phyloP scores from a whole-genome alignment of 2,113 vertebrate species.

The Vicugna pacos region DNA sequence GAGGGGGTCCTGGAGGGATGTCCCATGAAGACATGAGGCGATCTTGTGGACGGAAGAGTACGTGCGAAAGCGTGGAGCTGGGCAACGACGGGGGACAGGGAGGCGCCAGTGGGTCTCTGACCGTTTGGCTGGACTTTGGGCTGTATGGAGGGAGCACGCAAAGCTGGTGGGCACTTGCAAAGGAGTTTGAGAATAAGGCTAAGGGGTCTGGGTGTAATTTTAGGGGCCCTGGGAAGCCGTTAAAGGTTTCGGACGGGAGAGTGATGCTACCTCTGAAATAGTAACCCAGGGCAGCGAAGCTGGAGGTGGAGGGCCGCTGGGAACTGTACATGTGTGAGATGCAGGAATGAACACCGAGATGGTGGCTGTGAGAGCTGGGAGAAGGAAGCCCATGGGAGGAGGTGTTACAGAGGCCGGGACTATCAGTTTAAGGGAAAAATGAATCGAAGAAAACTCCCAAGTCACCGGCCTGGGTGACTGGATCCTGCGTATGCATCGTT shows the following conservation, averaged over 20 bases:
- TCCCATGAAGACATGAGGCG: accelerated
- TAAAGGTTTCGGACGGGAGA: neutral
- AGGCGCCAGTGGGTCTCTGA: too few species aligned
- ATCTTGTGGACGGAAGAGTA: neutral
- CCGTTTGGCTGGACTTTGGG: neutral
- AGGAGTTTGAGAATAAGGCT: neutral
- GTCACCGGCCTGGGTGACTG: neutral
- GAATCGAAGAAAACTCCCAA: neutral
- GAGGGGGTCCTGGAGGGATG: neutral
- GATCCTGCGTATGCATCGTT: too few species aligned
- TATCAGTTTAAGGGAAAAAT: neutral
- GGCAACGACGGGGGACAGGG: accelerated
- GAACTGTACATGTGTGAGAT: neutral
- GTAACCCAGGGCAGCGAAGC: neutral
- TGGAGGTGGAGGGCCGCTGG: accelerated
- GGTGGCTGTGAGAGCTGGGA: neutral
- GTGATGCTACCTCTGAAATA: neutral
- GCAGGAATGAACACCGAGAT: neutral
- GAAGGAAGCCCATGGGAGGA: neutral
- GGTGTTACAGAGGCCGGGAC: neutral
- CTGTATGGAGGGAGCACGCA: accelerated
- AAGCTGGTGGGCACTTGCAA: neutral
- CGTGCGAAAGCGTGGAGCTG: neutral
- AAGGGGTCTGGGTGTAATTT: neutral
- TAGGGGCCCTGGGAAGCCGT: neutral